Evolutionary conservation across 2,888 invertebrate species (phyloP), one percentile per base, ranked within the genome.

Genomic region (Beris morrisii): DNA sequence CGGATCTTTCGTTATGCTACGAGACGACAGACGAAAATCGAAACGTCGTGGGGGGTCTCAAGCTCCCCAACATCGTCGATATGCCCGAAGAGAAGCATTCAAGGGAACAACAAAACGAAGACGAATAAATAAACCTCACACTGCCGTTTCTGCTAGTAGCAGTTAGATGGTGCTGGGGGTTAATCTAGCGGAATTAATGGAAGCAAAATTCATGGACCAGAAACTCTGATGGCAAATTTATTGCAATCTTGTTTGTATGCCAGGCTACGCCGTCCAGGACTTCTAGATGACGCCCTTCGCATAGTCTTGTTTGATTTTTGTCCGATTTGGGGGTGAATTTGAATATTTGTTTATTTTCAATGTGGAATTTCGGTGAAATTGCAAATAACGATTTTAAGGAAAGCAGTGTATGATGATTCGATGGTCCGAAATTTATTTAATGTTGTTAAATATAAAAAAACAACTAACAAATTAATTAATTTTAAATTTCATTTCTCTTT

Each of bases 181-280:
- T 78, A 80, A 80, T 80, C 76, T 78, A 76, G 78, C 78, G 80
- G 79, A 80, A 80, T 76, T 80, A 79, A 80, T 79, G 78, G 78
- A 78, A 78, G 74, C 75, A 75, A 75, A 79, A 77, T 79, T 79
- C 77, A 80, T 80, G 80, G 76, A 74, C 77, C 78, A 78, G 79
- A 79, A 80, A 79, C 71, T 72, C 69, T 66, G 71, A 72, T 73
- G 69, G 66, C 45, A 69, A 69, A 71, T 70, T 71, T 69, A 69
- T 69, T 65, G 46, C 48, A 32, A 53, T 65, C 65, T 70, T 66
- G 64, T 66, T 55, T 53, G 65, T 65, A 22, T 61, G 30, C 53
- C 13, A 53, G 5, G 6, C 15, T 65, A 22, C 55, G 30, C 53
- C 13, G 5, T 12, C 28, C 15, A 28, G 38, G 9, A 38, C 9